These are phyloP conservation scores for Sinocyclocheilus rhinocerous DNA, from an alignment of 2,113 vertebrate species.

Conservation along the genomic window DNA sequence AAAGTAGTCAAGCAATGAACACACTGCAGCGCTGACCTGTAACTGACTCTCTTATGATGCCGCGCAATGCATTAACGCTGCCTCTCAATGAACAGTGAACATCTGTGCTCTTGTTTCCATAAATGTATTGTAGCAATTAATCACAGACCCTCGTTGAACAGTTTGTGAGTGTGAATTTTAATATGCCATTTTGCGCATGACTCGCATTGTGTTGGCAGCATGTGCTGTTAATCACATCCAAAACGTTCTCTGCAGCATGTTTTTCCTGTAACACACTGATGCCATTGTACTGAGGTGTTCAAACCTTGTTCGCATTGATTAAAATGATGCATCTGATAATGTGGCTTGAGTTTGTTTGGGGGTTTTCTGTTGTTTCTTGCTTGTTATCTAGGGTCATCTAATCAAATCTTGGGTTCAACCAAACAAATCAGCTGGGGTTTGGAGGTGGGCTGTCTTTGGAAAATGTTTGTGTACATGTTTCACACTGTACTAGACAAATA, in stretches of 20 bases:
- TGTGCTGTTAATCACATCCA: conserved; percentile 46
- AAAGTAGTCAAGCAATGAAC: not conserved
- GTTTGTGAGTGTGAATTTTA: conserved; percentile 46
- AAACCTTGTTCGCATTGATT: conserved; percentile 12
- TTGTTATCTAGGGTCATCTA: not conserved
- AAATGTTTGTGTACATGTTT: not conserved
- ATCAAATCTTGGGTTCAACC: conserved; percentile 4
- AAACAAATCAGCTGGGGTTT: not conserved
- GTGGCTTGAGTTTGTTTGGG: conserved; percentile 19
- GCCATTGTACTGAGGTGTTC: conserved; percentile 37
- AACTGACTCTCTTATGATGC: conserved; percentile 17
- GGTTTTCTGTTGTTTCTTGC: conserved; percentile 4
- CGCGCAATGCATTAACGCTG: conserved; percentile 25
- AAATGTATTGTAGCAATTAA: conserved; percentile 47
- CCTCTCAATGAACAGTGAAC: conserved; percentile 42
- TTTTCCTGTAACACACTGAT: conserved; percentile 36
- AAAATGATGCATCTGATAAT: conserved; percentile 35
- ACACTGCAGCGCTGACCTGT: conserved; percentile 23
- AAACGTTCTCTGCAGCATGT: not conserved
- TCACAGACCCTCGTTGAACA: conserved; percentile 39
- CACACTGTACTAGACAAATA: not conserved
- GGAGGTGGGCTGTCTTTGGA: not conserved
- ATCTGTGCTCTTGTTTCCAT: conserved; percentile 35
- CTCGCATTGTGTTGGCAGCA: conserved; percentile 44
- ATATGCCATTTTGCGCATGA: conserved; percentile 27